These are phyloP conservation scores for Rutpela maculata DNA, from an alignment of 2,888 invertebrate genomes.

Conservation along the genomic window DNA sequence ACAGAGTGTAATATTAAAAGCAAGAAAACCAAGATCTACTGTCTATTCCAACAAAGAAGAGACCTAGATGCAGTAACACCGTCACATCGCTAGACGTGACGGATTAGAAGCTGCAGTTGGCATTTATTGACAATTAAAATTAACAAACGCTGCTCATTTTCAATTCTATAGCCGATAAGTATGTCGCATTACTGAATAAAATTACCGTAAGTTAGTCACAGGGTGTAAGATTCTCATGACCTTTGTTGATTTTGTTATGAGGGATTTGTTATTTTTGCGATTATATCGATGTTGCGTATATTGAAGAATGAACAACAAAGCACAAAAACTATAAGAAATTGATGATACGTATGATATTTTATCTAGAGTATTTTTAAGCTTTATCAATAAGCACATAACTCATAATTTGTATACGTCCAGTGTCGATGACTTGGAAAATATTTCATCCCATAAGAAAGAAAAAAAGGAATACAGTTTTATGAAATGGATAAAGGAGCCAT, in stretches of 20 bases:
- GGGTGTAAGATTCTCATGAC: constrained; percentile 13
- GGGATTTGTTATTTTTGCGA: neutral
- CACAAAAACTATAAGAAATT: constrained; percentile 6
- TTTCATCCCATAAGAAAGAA: neutral
- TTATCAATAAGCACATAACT: neutral
- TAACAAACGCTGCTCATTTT: constrained; percentile 21
- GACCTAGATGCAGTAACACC: neutral
- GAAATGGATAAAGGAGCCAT: too few relatives aligned
- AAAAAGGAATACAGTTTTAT: neutral
- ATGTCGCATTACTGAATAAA: constrained; percentile 4
- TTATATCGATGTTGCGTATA: constrained; percentile 1
- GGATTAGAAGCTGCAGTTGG: constrained; percentile 12
- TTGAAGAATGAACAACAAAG: neutral
- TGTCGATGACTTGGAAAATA: neutral
- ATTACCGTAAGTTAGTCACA: constrained; percentile 10
- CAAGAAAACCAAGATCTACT: neutral
- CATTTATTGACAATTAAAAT: constrained; percentile 30
- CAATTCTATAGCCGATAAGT: constrained; percentile 15
- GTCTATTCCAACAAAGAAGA: neutral
- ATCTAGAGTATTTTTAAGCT: neutral
- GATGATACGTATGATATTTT: neutral
- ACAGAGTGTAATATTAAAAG: neutral
- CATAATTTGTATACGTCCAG: neutral
- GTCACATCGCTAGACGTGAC: constrained; percentile 13
- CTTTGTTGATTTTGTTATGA: constrained; percentile 25